phyloP scores from a whole-genome alignment of 2,888 invertebrate genomes.

The Pharmacophagus antenor region DNA sequence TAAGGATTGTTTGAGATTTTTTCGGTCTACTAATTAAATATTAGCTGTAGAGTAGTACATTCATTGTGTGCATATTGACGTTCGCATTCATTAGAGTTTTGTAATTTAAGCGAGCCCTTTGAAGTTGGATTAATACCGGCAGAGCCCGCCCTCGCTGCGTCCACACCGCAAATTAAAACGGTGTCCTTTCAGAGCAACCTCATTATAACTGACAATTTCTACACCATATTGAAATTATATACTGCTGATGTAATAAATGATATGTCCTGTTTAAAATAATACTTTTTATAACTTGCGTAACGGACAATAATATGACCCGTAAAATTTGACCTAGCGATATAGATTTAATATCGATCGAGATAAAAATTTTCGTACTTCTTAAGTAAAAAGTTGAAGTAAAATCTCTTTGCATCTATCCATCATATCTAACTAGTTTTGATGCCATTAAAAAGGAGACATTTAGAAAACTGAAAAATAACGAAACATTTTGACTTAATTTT shows the following conservation, averaged over 20 bases:
- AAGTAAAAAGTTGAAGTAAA: too few relatives aligned
- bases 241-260: constrained; percentile 7
- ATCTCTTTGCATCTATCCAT: too few relatives aligned
- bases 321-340: too few relatives aligned
- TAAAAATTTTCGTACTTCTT: too few relatives aligned
- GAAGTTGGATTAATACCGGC: constrained; percentile 72
- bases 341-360: too few relatives aligned
- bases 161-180: constrained; percentile 69
- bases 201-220: constrained; percentile 61
- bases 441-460: too few relatives aligned
- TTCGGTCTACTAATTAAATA: constrained; percentile 28
- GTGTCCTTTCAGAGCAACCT: constrained; percentile 60
- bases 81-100: constrained; percentile 41
- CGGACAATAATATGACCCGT: too few relatives aligned
- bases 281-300: too few relatives aligned
- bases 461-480: too few relatives aligned
- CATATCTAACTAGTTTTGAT: too few relatives aligned
- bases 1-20: background rate
- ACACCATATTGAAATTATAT: constrained; percentile 32
- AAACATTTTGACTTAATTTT: too few relatives aligned
- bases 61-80: constrained; percentile 26
- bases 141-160: constrained; percentile 44
- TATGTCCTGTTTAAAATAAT: too few relatives aligned
- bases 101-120: constrained; percentile 69
- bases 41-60: constrained; percentile 9